These are phyloP conservation scores for Melinopterus prodromus DNA, from an alignment of 2,888 invertebrate species.

Conservation along the genomic window DNA sequence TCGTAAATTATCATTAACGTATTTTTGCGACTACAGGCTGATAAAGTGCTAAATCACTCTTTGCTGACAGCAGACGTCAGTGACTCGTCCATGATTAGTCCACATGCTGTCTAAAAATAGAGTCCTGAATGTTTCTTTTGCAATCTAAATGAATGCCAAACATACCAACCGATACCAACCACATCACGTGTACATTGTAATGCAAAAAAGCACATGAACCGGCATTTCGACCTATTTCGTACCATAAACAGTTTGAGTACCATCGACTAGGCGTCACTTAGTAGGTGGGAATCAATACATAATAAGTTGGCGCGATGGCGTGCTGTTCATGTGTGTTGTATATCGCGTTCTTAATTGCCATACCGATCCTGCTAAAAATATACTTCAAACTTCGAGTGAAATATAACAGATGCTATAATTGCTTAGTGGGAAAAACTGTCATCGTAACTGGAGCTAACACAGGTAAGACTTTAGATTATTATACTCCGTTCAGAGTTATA, in stretches of 20 bases:
- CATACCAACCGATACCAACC: background rate
- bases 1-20: too few relatives aligned
- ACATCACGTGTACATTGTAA: background rate
- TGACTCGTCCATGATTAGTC: too few relatives aligned
- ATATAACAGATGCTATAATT: conserved; percentile 34
- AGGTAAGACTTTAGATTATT: conserved; percentile 30
- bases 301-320: background rate
- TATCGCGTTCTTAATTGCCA: background rate
- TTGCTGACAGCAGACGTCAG: too few relatives aligned
- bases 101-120: background rate
- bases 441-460: conserved; percentile 40
- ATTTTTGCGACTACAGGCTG: too few relatives aligned
- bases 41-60: too few relatives aligned
- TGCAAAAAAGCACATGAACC: background rate
- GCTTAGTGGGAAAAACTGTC: conserved; percentile 38
- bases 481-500: too few relatives aligned
- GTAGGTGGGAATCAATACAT: background rate
- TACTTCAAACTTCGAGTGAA: conserved; percentile 29
- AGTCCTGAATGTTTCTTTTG: background rate
- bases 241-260: background rate
- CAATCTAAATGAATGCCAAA: background rate
- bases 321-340: background rate
- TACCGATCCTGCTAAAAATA: conserved; percentile 22
- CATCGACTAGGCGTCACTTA: background rate
- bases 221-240: background rate